Evolutionary conservation across 1,140 invertebrate species (phyloP).

Genomic region (Solenopsis invicta): DNA sequence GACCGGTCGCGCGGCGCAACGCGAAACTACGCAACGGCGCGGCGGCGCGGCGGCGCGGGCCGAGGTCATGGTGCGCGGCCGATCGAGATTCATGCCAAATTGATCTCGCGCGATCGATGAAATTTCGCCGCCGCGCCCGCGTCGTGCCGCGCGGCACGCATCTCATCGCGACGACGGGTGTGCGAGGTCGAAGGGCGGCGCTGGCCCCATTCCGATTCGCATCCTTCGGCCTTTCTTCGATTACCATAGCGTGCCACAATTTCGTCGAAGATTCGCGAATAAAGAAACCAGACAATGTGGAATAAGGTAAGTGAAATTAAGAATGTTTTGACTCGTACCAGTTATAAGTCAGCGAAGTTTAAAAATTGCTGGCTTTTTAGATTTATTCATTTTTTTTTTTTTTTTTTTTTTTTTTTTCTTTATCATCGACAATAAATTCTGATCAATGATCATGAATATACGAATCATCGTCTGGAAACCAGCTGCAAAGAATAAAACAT

Average conservation of each 20-base stretch:
- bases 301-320: background rate
- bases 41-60: conserved; percentile 1
- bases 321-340: too few relatives aligned
- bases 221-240: conserved; percentile 55
- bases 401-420: too few relatives aligned
- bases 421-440: too few relatives aligned
- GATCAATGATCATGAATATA: too few relatives aligned
- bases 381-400: too few relatives aligned
- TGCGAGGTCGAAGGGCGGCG: conserved; percentile 58
- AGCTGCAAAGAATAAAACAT: too few relatives aligned
- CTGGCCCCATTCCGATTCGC: conserved; percentile 58
- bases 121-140: too few relatives aligned
- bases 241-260: conserved; percentile 44
- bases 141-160: conserved; percentile 11
- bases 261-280: background rate
- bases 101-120: conserved; percentile 45
- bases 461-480: too few relatives aligned
- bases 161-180: conserved; percentile 3
- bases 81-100: conserved; percentile 60
- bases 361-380: too few relatives aligned
- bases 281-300: background rate
- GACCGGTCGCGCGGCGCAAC: conserved; percentile 51
- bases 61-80: conserved; percentile 49
- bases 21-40: conserved; percentile 35
- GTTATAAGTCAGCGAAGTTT: too few relatives aligned